These are phyloP conservation scores for Poeciliopsis gracilis DNA, from an alignment of 2,797 vertebrate genomes.

Conservation along the genomic window DNA sequence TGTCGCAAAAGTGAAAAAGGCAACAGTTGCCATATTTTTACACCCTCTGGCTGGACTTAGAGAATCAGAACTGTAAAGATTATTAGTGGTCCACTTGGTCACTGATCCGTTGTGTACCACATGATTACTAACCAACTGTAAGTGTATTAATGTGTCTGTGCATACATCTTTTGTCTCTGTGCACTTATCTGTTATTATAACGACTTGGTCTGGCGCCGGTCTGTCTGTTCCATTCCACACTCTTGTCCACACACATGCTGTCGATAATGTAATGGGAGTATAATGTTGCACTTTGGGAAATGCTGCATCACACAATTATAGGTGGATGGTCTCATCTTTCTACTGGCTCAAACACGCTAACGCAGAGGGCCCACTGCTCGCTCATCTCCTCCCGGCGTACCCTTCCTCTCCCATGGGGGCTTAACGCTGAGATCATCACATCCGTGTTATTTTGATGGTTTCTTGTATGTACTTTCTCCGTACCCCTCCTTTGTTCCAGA, in stretches of 20 bases:
- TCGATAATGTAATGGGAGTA: conserved; percentile 71
- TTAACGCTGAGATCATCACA: conserved; percentile 86
- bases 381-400: conserved; percentile 43
- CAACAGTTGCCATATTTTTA: not conserved
- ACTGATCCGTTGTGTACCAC: not conserved
- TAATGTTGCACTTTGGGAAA: conserved; percentile 79
- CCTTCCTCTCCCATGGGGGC: conserved; percentile 70
- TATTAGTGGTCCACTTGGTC: not conserved
- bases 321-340: conserved; percentile 38
- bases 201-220: conserved; percentile 84
- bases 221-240: conserved; percentile 79
- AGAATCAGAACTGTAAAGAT: not conserved
- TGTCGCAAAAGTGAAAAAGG: not conserved
- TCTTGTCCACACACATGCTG: conserved; percentile 28
- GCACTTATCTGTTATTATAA: conserved; percentile 64
- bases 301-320: conserved; percentile 75
- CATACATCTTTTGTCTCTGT: conserved; percentile 36
- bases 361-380: conserved; percentile 35
- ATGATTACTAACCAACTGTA: conserved; percentile 3
- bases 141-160: conserved; percentile 7
- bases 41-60: not conserved
- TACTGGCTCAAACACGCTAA: conserved; percentile 42
- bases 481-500: conserved; percentile 75
- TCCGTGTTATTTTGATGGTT: conserved; percentile 53
- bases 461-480: conserved; percentile 53